phyloP scores from a whole-genome alignment of 2,888 invertebrate species.

The Eulithis testata region DNA sequence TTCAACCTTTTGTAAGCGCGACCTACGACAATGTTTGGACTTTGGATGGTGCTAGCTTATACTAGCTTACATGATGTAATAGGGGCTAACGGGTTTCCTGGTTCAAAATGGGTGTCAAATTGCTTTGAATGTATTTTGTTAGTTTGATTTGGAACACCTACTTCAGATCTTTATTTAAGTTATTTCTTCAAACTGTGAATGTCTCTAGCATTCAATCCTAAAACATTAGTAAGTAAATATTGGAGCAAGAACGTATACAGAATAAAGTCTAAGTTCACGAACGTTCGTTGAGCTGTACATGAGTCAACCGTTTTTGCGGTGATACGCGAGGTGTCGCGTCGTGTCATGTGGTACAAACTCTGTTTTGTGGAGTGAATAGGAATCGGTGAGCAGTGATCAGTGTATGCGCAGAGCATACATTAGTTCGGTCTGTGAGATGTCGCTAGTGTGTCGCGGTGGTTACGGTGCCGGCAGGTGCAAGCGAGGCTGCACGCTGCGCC shows the following conservation, averaged over 20 bases:
- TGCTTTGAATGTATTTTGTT: constrained; percentile 14
- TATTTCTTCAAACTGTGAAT: not conserved
- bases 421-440: constrained; percentile 54
- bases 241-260: not conserved
- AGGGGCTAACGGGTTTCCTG: constrained; percentile 36
- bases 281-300: constrained; percentile 10
- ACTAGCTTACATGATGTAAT: constrained; percentile 37
- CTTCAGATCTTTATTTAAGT: not conserved
- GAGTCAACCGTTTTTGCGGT: constrained; percentile 6
- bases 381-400: constrained; percentile 21
- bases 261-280: constrained; percentile 1
- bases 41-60: constrained; percentile 27
- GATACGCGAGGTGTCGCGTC: constrained; percentile 3
- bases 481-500: constrained; percentile 79
- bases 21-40: constrained; percentile 50
- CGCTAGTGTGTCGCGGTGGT: constrained; percentile 70
- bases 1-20: constrained; percentile 26
- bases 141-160: not conserved
- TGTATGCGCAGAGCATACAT: constrained; percentile 32
- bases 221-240: not conserved
- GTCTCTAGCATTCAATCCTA: not conserved
- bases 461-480: constrained; percentile 77
- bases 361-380: not conserved
- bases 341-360: constrained; percentile 1
- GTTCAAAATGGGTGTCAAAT: constrained; percentile 30